A percentile compares a stretch with the other conserved stretches of the same genome.
Evolutionary conservation across 2,113 vertebrate species (phyloP).

Genomic region (Ia io): DNA sequence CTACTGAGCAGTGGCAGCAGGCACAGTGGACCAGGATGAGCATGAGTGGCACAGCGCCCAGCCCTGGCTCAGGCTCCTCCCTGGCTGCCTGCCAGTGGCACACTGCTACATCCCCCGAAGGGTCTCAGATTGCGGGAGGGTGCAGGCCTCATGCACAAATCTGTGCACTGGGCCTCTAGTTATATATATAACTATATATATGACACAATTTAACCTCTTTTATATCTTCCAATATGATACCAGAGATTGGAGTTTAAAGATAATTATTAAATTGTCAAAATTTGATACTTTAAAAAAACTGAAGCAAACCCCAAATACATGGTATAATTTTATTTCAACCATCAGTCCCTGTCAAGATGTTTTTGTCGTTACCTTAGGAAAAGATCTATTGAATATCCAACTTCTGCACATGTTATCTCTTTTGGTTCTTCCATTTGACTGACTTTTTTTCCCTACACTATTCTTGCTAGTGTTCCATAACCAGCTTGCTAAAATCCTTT

Average conservation of each 20-base stretch:
- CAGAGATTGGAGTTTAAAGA: not conserved
- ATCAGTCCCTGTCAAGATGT: not conserved
- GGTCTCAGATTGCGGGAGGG: too few relatives aligned
- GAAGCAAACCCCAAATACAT: accelerated
- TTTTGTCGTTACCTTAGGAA: not conserved
- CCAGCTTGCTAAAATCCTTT: not conserved
- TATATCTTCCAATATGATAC: not conserved
- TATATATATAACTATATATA: not conserved
- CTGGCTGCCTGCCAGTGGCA: too few relatives aligned
- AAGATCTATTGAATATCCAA: not conserved
- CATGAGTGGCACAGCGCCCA: too few relatives aligned
- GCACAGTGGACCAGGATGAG: too few relatives aligned
- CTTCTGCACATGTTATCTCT: not conserved
- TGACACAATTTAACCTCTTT: not conserved
- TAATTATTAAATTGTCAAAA: not conserved
- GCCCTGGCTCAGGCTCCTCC: too few relatives aligned
- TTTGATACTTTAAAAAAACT: not conserved
- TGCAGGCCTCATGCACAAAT: too few relatives aligned
- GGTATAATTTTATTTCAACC: not conserved
- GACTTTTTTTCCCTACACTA: not conserved
- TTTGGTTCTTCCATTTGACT: not conserved
- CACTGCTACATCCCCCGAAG: too few relatives aligned
- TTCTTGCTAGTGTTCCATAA: not conserved
- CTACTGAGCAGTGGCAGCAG: too few relatives aligned
- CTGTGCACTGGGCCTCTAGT: too few relatives aligned